Evolutionary conservation across 2,113 vertebrate genomes (phyloP).

Genomic region (Psephotus haematonotus): DNA sequence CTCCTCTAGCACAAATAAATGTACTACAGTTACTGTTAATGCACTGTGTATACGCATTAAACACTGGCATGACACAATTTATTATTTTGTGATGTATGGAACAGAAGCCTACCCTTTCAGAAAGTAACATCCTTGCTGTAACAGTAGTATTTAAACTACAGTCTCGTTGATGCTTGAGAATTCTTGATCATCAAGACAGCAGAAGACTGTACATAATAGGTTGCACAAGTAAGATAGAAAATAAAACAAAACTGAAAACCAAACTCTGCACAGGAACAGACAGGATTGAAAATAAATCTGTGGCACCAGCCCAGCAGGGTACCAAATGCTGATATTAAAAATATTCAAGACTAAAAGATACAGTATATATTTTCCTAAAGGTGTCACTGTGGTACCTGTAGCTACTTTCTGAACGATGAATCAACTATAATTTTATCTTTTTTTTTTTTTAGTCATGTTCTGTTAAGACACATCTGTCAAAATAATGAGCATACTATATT

Average conservation of each 20-base stretch:
- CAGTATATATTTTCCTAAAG: slow-evolving; percentile 73
- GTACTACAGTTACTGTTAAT: slow-evolving; percentile 88
- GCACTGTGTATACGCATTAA: slow-evolving; percentile 83
- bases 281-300: slow-evolving; percentile 5
- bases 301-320: not conserved
- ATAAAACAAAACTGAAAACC: not conserved
- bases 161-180: slow-evolving; percentile 28
- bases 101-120: slow-evolving; percentile 55
- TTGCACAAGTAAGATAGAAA: not conserved
- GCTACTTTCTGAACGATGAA: slow-evolving; percentile 53
- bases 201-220: not conserved
- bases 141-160: not conserved
- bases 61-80: slow-evolving; percentile 72
- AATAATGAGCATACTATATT: slow-evolving; percentile 35
- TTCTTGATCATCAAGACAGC: not conserved
- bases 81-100: slow-evolving; percentile 79
- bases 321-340: slow-evolving; percentile 44
- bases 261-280: not conserved
- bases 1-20: slow-evolving; percentile 88
- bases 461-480: slow-evolving; percentile 59
- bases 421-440: slow-evolving; percentile 19
- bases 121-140: slow-evolving; percentile 17
- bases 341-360: slow-evolving; percentile 44
- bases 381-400: slow-evolving; percentile 76
- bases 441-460: slow-evolving; percentile 37